Conservation (phyloP, 1,140 invertebrate species). For the Mamestra configurata region DNA sequence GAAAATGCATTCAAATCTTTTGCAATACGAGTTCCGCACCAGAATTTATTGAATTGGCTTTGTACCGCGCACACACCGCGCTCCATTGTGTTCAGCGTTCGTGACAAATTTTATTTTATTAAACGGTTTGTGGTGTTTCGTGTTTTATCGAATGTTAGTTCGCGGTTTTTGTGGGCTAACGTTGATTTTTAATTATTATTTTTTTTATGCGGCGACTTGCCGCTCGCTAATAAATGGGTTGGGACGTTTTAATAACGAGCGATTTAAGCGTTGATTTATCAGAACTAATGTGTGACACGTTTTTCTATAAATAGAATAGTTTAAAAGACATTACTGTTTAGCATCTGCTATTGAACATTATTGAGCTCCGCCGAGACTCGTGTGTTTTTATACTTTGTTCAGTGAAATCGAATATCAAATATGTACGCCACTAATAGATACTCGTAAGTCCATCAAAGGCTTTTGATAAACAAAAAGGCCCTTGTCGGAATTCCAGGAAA, state of each 20-base stretch:
- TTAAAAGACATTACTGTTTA: conserved; percentile 29
- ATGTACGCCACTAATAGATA: background rate
- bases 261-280: conserved; percentile 23
- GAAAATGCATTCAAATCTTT: conserved; percentile 82
- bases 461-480: background rate
- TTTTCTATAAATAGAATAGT: conserved; percentile 35
- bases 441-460: background rate
- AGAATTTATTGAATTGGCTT: conserved; percentile 82
- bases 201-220: background rate
- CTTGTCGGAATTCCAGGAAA: too few relatives aligned
- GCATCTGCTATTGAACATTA: conserved; percentile 17
- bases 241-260: background rate
- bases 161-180: conserved; percentile 4
- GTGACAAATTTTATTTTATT: conserved; percentile 79
- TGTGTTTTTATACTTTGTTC: background rate
- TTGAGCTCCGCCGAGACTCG: background rate
- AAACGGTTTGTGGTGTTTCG: conserved; percentile 58
- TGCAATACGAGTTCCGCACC: conserved; percentile 71
- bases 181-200: conserved; percentile 14
- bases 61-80: conserved; percentile 69
- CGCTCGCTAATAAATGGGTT: background rate
- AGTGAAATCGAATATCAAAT: background rate
- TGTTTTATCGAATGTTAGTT: conserved; percentile 55
- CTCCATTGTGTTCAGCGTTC: conserved; percentile 72
- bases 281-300: conserved; percentile 41